A percentile compares a stretch with the other conserved stretches of the same genome.
Evolutionary conservation across 2,113 vertebrate species (phyloP).

Genomic region (Monopterus albus): DNA sequence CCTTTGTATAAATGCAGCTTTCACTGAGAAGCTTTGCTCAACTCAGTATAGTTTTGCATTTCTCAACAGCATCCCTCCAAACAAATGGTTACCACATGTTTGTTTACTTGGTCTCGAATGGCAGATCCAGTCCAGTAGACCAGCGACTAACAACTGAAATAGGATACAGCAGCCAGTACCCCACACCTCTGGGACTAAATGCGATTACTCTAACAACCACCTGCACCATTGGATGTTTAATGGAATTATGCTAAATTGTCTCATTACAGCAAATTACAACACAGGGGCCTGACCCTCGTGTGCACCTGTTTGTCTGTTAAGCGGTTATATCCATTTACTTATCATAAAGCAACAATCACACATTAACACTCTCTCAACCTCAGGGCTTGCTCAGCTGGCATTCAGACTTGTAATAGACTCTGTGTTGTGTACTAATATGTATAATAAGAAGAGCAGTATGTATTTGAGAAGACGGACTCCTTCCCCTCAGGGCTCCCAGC

Average conservation of each 20-base stretch:
- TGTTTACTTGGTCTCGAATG: constrained; percentile 13
- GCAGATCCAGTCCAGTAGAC: constrained; percentile 4
- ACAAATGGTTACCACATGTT: constrained; percentile 47
- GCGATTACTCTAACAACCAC: constrained; percentile 66
- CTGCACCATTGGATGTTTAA: constrained; percentile 44
- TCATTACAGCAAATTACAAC: constrained; percentile 63
- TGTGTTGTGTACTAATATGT: background rate
- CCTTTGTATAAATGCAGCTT: background rate
- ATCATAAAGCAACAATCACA: constrained; percentile 13
- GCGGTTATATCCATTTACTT: constrained; percentile 21
- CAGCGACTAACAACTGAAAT: constrained; percentile 22
- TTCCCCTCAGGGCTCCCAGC: background rate
- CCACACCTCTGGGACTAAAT: constrained; percentile 45
- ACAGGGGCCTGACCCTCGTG: constrained; percentile 14
- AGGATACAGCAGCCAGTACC: background rate
- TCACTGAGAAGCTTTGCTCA: constrained; percentile 7
- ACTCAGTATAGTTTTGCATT: constrained; percentile 6
- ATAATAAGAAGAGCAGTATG: background rate
- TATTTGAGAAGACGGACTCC: background rate
- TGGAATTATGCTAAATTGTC: constrained; percentile 59
- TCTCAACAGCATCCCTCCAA: constrained; percentile 15
- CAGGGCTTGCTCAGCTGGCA: background rate
- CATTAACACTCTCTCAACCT: constrained; percentile 4
- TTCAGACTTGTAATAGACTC: background rate
- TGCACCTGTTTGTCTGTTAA: background rate